These are phyloP conservation scores for Syngnathus scovelli DNA, from an alignment of 2,113 vertebrate species.

Conservation along the genomic window DNA sequence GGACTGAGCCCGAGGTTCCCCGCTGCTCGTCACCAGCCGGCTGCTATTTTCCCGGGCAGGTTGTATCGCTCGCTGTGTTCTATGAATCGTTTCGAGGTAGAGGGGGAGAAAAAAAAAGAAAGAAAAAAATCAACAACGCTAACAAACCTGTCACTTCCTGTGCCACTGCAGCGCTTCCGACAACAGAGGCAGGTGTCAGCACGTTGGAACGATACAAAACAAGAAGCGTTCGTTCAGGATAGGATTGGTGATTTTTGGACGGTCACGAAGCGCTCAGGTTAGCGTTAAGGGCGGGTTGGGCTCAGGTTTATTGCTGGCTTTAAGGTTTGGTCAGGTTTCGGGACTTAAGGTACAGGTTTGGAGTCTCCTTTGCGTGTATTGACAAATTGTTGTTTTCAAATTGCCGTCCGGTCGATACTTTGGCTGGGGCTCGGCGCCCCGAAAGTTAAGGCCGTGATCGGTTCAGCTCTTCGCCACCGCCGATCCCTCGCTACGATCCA, in stretches of 20 bases:
- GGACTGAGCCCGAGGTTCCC: conserved; percentile 49
- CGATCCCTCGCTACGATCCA: neutral
- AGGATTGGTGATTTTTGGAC: too few relatives aligned
- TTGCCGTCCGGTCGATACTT: neutral
- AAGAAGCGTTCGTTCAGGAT: neutral
- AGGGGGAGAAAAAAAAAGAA: conserved; percentile 28
- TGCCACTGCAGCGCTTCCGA: neutral
- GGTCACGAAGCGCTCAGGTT: too few relatives aligned
- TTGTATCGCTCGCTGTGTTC: conserved; percentile 23
- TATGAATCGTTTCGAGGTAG: conserved; percentile 27
- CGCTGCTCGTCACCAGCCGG: conserved; percentile 44
- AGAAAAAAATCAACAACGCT: conserved; percentile 14
- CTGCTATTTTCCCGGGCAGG: conserved; percentile 41
- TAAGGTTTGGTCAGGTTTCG: too few relatives aligned
- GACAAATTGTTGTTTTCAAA: neutral
- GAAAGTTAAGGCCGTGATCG: neutral
- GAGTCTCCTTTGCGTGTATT: neutral
- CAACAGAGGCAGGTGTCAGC: neutral
- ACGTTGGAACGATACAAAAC: neutral
- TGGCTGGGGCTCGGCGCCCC: neutral
- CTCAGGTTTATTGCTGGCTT: too few relatives aligned
- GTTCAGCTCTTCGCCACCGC: neutral
- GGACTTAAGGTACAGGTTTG: too few relatives aligned
- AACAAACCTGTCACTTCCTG: conserved; percentile 29
- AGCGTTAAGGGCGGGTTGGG: too few relatives aligned